phyloP scores from a whole-genome alignment of 2,888 invertebrate genomes.

The Caenorhabditis imperialis region DNA sequence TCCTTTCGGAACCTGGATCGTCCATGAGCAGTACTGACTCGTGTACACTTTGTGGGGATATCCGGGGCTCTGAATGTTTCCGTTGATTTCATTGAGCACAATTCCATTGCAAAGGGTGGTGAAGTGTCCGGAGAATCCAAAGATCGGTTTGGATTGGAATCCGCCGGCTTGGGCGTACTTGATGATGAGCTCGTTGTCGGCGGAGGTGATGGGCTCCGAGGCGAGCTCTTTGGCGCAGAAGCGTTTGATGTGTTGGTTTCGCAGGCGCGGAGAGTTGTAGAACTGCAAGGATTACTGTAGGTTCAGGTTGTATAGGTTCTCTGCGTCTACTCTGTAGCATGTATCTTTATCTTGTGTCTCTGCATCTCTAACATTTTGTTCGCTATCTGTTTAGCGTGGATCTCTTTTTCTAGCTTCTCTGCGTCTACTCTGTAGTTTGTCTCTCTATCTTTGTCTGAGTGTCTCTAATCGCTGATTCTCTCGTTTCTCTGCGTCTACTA shows the following conservation, averaged over 20 bases:
- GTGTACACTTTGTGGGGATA: conserved; percentile 63
- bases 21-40: conserved; percentile 57
- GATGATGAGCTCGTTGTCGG: conserved; percentile 66
- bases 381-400: too few relatives aligned
- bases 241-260: conserved; percentile 39
- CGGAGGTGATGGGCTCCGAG: conserved; percentile 61
- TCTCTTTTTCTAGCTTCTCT: too few relatives aligned
- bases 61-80: conserved; percentile 75
- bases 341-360: too few relatives aligned
- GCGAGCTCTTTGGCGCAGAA: conserved; percentile 68
- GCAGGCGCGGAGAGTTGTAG: conserved; percentile 17
- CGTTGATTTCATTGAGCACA: conserved; percentile 53
- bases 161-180: conserved; percentile 52
- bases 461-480: too few relatives aligned
- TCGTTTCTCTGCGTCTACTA: too few relatives aligned
- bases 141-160: conserved; percentile 50
- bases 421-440: too few relatives aligned
- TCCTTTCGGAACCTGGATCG: conserved; percentile 64
- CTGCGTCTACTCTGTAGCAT: too few relatives aligned
- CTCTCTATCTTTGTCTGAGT: too few relatives aligned
- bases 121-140: conserved; percentile 74
- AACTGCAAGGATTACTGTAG: conserved; percentile 18
- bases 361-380: too few relatives aligned
- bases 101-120: conserved; percentile 72
- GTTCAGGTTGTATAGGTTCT: too few relatives aligned